These are phyloP conservation scores for Leptopilina drosophilae DNA, from an alignment of 2,888 invertebrate species.

Conservation along the genomic window DNA sequence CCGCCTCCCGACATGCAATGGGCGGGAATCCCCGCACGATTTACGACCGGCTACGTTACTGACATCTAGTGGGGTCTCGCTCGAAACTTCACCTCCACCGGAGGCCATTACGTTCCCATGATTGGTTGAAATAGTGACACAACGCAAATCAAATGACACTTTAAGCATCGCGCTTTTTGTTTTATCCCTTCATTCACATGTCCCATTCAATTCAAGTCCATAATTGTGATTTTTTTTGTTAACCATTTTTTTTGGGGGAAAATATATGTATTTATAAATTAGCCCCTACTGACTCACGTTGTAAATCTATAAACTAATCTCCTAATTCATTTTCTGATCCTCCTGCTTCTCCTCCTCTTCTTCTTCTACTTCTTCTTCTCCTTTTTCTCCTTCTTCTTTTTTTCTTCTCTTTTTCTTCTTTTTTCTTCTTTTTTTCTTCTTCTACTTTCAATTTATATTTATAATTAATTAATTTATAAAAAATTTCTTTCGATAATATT, in stretches of 20 bases:
- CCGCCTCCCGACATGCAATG: slow-evolving; percentile 80
- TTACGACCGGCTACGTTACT: slow-evolving; percentile 69
- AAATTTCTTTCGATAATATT: no score
- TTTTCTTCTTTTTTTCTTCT: no score
- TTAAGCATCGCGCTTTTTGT: slow-evolving; percentile 56
- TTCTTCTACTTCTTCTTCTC: no score
- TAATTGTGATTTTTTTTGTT: slow-evolving; percentile 19
- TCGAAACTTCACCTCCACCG: slow-evolving; percentile 71
- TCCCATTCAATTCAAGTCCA: not conserved
- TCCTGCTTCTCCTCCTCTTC: no score
- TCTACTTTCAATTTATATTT: no score
- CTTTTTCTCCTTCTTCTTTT: no score
- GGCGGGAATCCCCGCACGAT: slow-evolving; percentile 79
- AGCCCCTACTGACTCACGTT: slow-evolving; percentile 60
- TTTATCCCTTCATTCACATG: slow-evolving; percentile 1
- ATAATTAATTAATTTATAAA: no score
- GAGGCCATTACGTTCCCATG: slow-evolving; percentile 81
- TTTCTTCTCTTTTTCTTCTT: no score
- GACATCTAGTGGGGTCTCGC: slow-evolving; percentile 80
- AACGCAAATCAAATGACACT: slow-evolving; percentile 73
- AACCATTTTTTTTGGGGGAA: slow-evolving; percentile 26
- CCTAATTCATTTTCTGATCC: no score
- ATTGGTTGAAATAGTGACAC: slow-evolving; percentile 78
- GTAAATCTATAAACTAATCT: slow-evolving; percentile 73
- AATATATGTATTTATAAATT: not conserved